Conservation (phyloP, 2,797 vertebrate genomes). For the Pipistrellus nathusii region DNA sequence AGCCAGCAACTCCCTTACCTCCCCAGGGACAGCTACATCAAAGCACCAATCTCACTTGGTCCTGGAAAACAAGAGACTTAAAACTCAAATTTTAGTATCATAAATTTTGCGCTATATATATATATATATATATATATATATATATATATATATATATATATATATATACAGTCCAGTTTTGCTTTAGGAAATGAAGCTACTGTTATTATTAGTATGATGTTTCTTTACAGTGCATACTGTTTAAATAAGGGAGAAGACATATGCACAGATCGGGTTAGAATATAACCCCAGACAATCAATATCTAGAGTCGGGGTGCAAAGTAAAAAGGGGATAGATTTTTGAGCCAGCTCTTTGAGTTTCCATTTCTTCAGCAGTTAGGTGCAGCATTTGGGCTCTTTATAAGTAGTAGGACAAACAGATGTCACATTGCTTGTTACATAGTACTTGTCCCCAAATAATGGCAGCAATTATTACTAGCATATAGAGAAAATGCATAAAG, state of each 20-base stretch:
- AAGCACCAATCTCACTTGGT: background rate
- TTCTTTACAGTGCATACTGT: background rate
- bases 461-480: background rate
- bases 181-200: background rate
- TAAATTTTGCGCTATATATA: background rate
- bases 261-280: background rate
- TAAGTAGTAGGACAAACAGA: background rate
- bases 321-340: background rate
- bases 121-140: background rate
- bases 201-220: background rate
- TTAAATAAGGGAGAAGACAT: background rate
- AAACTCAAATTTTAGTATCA: constrained; percentile 19
- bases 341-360: background rate
- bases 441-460: background rate
- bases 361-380: background rate
- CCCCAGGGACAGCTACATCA: constrained; percentile 8
- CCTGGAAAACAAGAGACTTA: constrained; percentile 42
- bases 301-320: background rate
- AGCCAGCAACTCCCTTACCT: background rate
- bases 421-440: background rate
- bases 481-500: background rate
- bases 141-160: background rate
- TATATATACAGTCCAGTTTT: background rate
- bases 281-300: background rate
- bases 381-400: background rate